Conservation (phyloP, 2,888 invertebrate species). For the Phrixothrix hirtus region DNA sequence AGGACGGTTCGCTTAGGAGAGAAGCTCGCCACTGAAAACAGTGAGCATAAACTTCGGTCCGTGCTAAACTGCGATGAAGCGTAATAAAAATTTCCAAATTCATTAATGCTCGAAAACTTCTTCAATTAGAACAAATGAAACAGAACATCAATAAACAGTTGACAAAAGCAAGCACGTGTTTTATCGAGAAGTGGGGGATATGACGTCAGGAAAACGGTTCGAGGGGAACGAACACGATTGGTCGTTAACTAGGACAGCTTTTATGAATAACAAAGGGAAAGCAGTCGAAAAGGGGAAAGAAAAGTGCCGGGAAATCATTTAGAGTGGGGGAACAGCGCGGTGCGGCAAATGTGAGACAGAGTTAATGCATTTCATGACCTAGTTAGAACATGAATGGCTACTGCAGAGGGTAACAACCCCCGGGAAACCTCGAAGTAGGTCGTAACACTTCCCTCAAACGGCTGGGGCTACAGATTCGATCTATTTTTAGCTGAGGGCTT, state of each 20-base stretch:
- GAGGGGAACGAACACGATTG: slow-evolving; percentile 32
- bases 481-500: slow-evolving; percentile 35
- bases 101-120: background rate
- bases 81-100: background rate
- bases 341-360: slow-evolving; percentile 33
- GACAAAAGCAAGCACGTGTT: slow-evolving; percentile 47
- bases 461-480: slow-evolving; percentile 32
- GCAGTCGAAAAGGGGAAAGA: slow-evolving; percentile 36
- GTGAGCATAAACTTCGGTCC: too few relatives aligned
- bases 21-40: too few relatives aligned
- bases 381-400: slow-evolving; percentile 50
- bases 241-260: slow-evolving; percentile 27
- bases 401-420: slow-evolving; percentile 54
- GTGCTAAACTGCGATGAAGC: too few relatives aligned
- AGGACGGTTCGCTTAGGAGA: too few relatives aligned
- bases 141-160: slow-evolving; percentile 44
- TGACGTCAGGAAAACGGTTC: slow-evolving; percentile 42
- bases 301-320: slow-evolving; percentile 33
- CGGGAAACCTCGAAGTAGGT: slow-evolving; percentile 50
- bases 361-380: slow-evolving; percentile 50
- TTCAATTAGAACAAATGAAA: slow-evolving; percentile 11
- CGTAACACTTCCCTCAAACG: slow-evolving; percentile 40
- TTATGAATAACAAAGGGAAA: slow-evolving; percentile 26
- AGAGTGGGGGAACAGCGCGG: slow-evolving; percentile 33
- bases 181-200: slow-evolving; percentile 44